These are phyloP conservation scores for Sebastes taczanowskii DNA, from an alignment of 2,797 vertebrate genomes.

Conservation along the genomic window DNA sequence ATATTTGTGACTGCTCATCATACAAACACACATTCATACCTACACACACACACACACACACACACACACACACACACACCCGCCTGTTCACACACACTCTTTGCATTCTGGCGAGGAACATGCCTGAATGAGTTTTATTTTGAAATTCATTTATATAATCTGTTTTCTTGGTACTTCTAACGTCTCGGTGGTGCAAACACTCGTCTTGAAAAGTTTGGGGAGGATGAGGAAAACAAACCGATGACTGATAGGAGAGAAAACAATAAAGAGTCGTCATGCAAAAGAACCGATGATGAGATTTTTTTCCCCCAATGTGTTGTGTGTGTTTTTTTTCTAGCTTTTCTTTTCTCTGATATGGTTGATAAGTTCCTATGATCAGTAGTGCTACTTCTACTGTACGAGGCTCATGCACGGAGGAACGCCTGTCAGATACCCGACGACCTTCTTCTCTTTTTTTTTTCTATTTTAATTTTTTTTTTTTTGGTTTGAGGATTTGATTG, in stretches of 20 bases:
- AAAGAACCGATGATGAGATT: constrained; percentile 56
- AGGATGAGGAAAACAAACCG: constrained; percentile 46
- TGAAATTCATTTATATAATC: constrained; percentile 31
- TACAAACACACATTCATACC: constrained; percentile 3
- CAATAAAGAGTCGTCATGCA: constrained; percentile 76
- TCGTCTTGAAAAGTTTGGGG: constrained; percentile 36
- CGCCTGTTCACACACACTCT: constrained; percentile 21
- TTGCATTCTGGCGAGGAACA: constrained; percentile 76
- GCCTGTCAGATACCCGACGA: constrained; percentile 21
- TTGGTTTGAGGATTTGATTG: constrained; percentile 47
- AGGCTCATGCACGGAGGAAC: constrained; percentile 81
- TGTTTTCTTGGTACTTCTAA: constrained; percentile 38
- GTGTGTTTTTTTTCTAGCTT: background rate
- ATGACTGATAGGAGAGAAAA: constrained; percentile 42
- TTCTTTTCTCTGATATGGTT: constrained; percentile 47
- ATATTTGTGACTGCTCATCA: constrained; percentile 81
- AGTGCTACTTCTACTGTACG: constrained; percentile 78
- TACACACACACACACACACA: background rate
- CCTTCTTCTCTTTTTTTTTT: constrained; percentile 15
- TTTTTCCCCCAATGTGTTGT: constrained; percentile 34
- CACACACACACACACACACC: constrained; percentile 3
- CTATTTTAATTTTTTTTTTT: background rate
- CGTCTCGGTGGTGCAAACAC: constrained; percentile 63
- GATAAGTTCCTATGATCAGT: constrained; percentile 54
- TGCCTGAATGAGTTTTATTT: constrained; percentile 74